Base-by-base conservation (phyloP, 1,140 invertebrate genomes). In the Euura lappo region DNA sequence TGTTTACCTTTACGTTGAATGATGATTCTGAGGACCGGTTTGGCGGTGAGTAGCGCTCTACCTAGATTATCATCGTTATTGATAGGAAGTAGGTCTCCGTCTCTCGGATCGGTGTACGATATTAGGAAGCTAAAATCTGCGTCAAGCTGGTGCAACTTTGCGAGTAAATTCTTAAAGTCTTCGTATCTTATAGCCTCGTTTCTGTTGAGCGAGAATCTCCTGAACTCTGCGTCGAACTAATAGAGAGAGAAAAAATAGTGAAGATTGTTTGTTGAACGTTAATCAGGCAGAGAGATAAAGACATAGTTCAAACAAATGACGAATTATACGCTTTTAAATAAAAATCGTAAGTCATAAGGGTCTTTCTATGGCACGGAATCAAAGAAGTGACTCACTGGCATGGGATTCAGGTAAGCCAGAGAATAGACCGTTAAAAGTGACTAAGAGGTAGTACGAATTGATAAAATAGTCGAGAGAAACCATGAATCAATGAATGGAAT, bases 51-150 rank as follows among this genome's bases (percentile, higher is more conserved):
- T 4, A 99, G 84, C 0, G 98, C 97, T 82, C 95, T 90, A 11
- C 92, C 92, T 74, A 97, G 92, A 87, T 99, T 99, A 83, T 99
- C 98, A 88, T 99, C 96, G 90, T 99, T 99, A 84, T 99, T 99
- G 77, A 99, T 99, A 0, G 98, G 98, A 76, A 99, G 88, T 68
- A 99, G 89, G 88, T 99, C 98, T 65, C 97, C 97, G 86, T 99
- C 96, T 11, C 94, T 91, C 8, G 96, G 96, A 89, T 99, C 98
- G 4, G 97, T 98, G 83, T 99, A 99, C 69, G 94, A 97, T 72
- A 99, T 93, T 68, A 97, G 90, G 89, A 99, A 99, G 71, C 94
- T 93, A 75, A 96, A 93, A 79, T 96, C 93, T 73, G 91, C 88
- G 11, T 99, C 88, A 70, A 93, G 89, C 85, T 99, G 97, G 13